phyloP scores from a whole-genome alignment of 1,140 invertebrate genomes.

The Pentalonia nigronervosa region DNA sequence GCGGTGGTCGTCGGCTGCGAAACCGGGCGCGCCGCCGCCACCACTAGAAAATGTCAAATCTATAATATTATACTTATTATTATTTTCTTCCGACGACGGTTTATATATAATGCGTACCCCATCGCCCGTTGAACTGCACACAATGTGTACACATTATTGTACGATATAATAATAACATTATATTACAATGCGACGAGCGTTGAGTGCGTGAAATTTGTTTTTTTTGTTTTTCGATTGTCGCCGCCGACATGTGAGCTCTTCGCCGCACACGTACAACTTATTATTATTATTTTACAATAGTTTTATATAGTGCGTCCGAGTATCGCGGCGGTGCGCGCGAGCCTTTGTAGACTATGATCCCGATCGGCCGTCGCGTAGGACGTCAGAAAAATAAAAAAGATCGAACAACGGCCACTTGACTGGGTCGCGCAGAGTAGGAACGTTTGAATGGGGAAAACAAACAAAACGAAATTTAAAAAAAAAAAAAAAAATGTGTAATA shows the following conservation, averaged over 20 bases:
- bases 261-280: background rate
- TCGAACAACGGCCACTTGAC: background rate
- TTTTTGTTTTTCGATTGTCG: background rate
- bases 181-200: background rate
- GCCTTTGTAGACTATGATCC: background rate
- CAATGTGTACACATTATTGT: slow-evolving; percentile 8
- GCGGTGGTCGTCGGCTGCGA: background rate
- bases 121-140: background rate
- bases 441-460: background rate
- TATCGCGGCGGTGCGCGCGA: background rate
- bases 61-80: slow-evolving; percentile 18
- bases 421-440: background rate
- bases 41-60: slow-evolving; percentile 49
- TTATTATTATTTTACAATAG: background rate
- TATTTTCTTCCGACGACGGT: background rate
- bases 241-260: background rate
- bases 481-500: background rate
- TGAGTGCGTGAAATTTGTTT: background rate
- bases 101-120: background rate
- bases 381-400: background rate
- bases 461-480: background rate
- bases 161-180: background rate
- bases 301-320: background rate
- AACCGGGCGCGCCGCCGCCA: background rate
- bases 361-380: background rate